phyloP scores from a whole-genome alignment of 2,113 vertebrate species.

The Microcebus tavaratra region DNA sequence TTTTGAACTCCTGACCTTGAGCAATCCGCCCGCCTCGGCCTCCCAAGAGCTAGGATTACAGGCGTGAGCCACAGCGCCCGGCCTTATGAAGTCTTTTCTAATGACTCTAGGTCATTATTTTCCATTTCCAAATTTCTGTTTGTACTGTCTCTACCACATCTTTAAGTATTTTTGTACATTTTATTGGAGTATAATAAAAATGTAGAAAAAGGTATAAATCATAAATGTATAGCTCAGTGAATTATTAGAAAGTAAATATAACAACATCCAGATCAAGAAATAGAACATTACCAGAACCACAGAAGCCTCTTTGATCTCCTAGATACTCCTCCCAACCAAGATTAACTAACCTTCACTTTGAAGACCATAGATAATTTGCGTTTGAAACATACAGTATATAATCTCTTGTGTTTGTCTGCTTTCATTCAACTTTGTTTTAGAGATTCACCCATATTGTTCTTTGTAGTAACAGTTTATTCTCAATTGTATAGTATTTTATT shows the following conservation, averaged over 20 bases:
- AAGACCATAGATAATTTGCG: not conserved
- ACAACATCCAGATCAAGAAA: not conserved
- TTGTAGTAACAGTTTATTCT: not conserved
- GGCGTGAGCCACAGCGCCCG: no score
- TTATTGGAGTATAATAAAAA: slow-evolving; percentile 15
- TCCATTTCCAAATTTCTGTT: slow-evolving; percentile 4
- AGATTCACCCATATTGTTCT: not conserved
- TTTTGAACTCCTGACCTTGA: no score
- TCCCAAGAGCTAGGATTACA: no score
- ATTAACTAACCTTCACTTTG: not conserved
- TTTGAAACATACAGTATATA: not conserved
- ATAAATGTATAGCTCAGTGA: not conserved
- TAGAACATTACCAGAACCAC: not conserved
- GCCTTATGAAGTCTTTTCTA: not conserved
- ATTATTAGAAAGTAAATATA: not conserved
- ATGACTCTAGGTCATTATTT: not conserved
- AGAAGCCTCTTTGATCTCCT: not conserved
- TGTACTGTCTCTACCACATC: not conserved
- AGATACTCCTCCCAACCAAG: not conserved
- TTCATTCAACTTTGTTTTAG: slow-evolving; percentile 4
- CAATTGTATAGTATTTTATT: not conserved
- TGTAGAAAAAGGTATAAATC: not conserved
- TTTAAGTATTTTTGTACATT: slow-evolving; percentile 14
- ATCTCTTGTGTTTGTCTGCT: not conserved
- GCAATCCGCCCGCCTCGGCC: no score